Percentiles rank a stretch among this genome's conserved stretches.
Conservation (phyloP, 37 sponge, comb jelly and placozoan species). For the Crambe crambe region DNA sequence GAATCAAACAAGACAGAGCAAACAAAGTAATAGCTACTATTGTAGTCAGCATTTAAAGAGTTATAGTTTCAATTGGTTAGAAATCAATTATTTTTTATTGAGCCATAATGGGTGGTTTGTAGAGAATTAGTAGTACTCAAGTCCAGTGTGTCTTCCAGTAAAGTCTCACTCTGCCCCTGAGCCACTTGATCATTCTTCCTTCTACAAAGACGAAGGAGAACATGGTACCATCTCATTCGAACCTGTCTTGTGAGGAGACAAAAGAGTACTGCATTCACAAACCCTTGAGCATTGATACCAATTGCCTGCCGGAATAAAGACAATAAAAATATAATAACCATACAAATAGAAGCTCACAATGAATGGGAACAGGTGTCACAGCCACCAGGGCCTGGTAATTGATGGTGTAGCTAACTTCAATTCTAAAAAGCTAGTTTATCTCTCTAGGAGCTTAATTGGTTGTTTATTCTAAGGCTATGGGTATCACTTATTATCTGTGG, state of each 20-base stretch:
- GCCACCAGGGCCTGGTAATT: too few species aligned
- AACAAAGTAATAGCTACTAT: too few species aligned
- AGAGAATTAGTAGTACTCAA: neutral
- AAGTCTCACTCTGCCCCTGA: neutral
- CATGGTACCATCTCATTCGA: neutral
- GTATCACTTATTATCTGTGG: too few species aligned
- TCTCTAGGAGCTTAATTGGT: too few species aligned
- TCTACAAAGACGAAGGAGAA: neutral
- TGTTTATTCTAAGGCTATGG: too few species aligned
- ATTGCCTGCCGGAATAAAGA: constrained; percentile 28
- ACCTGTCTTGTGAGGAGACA: constrained; percentile 38
- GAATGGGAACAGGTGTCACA: neutral
- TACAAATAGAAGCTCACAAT: neutral
- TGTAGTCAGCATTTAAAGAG: too few species aligned
- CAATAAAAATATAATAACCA: too few species aligned
- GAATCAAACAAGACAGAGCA: too few species aligned
- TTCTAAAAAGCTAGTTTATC: too few species aligned
- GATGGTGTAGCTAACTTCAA: too few species aligned
- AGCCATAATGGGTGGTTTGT: neutral
- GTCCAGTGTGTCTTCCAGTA: neutral
- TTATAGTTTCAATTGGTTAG: too few species aligned
- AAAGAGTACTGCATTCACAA: constrained; percentile 53
- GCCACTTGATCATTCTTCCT: neutral
- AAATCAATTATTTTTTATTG: neutral
- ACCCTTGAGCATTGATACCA: constrained; percentile 56